Conservation (phyloP, 2,888 invertebrate species). For the Heliothis peltigera region DNA sequence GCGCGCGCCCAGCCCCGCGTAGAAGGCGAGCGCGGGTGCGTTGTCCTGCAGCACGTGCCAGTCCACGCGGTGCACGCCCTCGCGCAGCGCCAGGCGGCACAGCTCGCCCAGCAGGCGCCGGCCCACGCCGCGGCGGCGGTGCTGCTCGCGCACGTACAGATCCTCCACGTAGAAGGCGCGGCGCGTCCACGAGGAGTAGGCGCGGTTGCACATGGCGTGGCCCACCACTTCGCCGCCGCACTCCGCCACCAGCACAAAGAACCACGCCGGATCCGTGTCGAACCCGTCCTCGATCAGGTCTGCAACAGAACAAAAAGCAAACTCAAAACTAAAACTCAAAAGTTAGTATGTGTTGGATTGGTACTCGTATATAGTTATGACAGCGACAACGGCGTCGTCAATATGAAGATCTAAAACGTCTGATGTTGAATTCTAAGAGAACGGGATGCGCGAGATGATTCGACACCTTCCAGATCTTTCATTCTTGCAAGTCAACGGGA, state of each 20-base stretch:
- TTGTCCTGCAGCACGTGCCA: constrained; percentile 94
- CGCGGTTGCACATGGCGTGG: constrained; percentile 94
- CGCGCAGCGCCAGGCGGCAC: constrained; percentile 75
- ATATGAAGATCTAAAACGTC: no score
- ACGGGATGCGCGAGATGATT: no score
- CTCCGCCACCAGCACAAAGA: constrained; percentile 92
- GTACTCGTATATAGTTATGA: no score
- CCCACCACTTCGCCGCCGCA: constrained; percentile 89
- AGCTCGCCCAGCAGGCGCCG: constrained; percentile 88
- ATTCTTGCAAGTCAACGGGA: no score
- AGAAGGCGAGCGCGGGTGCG: constrained; percentile 94
- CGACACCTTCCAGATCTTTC: no score
- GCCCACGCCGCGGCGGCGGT: constrained; percentile 92
- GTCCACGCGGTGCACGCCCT: constrained; percentile 91
- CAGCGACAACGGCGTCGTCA: no score
- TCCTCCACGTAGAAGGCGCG: constrained; percentile 95
- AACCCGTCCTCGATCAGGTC: constrained; percentile 93
- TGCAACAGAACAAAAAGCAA: constrained; percentile 62
- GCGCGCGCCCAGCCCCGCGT: constrained; percentile 92
- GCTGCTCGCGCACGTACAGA: constrained; percentile 92
- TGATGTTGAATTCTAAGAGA: no score
- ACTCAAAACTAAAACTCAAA: no score
- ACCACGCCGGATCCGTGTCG: constrained; percentile 90
- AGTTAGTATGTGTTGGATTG: no score
- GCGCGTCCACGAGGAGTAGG: constrained; percentile 96